A percentile compares a stretch with the other conserved stretches of the same genome.
phyloP scores from a whole-genome alignment of 35 echinoderm and acorn worm genomes.

The Diadema setosum region DNA sequence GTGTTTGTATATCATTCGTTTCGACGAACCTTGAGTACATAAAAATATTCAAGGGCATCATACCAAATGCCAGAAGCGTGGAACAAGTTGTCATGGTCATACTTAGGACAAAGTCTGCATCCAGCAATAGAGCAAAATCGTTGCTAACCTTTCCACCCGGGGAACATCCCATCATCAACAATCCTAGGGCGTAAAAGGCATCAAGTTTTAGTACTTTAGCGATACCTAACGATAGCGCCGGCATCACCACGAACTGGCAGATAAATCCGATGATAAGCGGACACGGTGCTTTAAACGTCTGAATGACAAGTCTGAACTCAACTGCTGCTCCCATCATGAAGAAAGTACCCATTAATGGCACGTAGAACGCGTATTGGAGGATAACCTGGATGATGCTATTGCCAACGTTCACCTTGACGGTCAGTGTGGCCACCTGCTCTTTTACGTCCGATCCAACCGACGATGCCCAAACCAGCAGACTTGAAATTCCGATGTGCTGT shows the following conservation, averaged over 20 bases:
- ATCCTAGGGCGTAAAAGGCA: background rate
- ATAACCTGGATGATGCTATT: background rate
- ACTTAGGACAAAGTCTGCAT: constrained; percentile 36
- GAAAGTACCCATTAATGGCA: background rate
- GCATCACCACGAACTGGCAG: constrained; percentile 43
- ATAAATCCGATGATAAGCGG: constrained; percentile 25
- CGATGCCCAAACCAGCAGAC: background rate
- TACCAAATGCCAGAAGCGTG: constrained; percentile 28
- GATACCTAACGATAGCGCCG: background rate
- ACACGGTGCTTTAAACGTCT: background rate
- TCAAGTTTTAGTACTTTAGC: background rate
- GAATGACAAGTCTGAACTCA: background rate
- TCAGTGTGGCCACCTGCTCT: background rate
- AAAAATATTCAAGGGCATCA: constrained; percentile 47
- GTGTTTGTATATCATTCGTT: background rate
- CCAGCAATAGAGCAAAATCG: constrained; percentile 17
- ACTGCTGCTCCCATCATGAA: constrained; percentile 38
- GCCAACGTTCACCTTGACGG: background rate
- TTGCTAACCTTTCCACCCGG: constrained; percentile 59
- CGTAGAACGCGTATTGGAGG: background rate
- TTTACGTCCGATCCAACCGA: background rate
- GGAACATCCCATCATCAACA: constrained; percentile 33
- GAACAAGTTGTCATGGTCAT: constrained; percentile 50
- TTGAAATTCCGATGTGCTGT: background rate
- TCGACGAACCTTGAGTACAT: constrained; percentile 15